Base-by-base conservation (phyloP, 2,113 vertebrate species). In the Promerops cafer region DNA sequence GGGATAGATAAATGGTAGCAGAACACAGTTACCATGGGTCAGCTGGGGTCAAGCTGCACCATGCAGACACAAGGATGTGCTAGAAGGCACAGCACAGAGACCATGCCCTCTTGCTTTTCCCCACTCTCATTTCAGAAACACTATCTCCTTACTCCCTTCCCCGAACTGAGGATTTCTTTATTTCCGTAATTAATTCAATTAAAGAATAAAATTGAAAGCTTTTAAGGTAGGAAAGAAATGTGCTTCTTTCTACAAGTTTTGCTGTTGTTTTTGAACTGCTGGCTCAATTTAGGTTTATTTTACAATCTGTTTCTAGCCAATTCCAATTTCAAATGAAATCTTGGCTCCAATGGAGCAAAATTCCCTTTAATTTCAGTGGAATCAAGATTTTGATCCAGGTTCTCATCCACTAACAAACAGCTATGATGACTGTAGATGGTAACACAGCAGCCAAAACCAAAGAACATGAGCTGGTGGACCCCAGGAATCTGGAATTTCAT, bases 311-410 rank as follows among this genome's bases (percentile, higher is more conserved):
- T 95, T 79, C 96, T 91, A 87, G 52, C 37, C 86, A 90, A 33
- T 84, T 95, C 81, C 90, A 93, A 89, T 89, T 94, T 96, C 63
- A 93, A 61, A 93, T 70, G 50, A 90, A 93, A 89, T 72, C 80
- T 71, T 94, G 88, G 90, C 80, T 92, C 72, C 49, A 50, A 4
- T 39, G 30, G 83, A 89, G 65, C 44, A 84, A 96, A 96, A 92
- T 83, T 97, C 65, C 86, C 80, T 79, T 61, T 90, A 89, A 93
- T 88, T 96, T 95, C 80, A 87, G 40, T 76, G 86, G 61, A 94
- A 92, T 81, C 49, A 65, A 75, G 70, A 84, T 76, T 96, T 81
- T 78, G 69, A 88, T 94, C 80, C 86, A 93, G 57, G 27, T 87
- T 90, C 53, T 89, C 77, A 84, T 83, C 76, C 45, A 80, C 61